Conservation (phyloP, 2,888 invertebrate species). For the Cantharis nigra region DNA sequence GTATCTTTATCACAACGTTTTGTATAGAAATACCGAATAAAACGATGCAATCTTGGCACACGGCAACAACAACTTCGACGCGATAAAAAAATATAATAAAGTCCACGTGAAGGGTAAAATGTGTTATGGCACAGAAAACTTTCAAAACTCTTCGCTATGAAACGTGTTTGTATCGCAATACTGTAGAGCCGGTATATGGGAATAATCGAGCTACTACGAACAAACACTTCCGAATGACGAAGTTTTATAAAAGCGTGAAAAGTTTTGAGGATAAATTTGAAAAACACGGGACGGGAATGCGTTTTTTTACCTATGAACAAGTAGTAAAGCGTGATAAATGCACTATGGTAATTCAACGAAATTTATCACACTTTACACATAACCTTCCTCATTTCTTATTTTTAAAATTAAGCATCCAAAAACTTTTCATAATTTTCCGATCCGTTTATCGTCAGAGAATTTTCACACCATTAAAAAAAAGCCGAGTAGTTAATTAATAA, state of each 20-base stretch:
- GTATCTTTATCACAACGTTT: constrained; percentile 27
- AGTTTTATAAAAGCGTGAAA: constrained; percentile 28
- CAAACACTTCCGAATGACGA: constrained; percentile 27
- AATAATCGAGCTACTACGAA: constrained; percentile 25
- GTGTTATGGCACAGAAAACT: constrained; percentile 31
- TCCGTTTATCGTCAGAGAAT: not conserved
- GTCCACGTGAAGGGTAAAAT: constrained; percentile 30
- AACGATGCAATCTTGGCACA: constrained; percentile 28
- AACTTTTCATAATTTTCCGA: not conserved
- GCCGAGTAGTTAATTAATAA: not conserved
- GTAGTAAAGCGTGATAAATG: not conserved
- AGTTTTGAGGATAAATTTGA: constrained; percentile 31
- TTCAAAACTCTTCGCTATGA: constrained; percentile 29
- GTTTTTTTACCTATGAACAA: constrained; percentile 1
- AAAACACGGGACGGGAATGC: constrained; percentile 11
- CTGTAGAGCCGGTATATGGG: constrained; percentile 26
- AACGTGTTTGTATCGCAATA: constrained; percentile 33
- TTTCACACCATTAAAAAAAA: not conserved
- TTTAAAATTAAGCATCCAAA: not conserved
- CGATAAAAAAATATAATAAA: constrained; percentile 32
- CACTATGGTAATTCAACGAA: not conserved
- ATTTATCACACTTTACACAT: not conserved
- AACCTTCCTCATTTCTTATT: not conserved
- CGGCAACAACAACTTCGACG: constrained; percentile 20
- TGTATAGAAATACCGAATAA: constrained; percentile 17